phyloP scores from a whole-genome alignment of 2,888 invertebrate genomes.

The Tetramorium bicarinatum region DNA sequence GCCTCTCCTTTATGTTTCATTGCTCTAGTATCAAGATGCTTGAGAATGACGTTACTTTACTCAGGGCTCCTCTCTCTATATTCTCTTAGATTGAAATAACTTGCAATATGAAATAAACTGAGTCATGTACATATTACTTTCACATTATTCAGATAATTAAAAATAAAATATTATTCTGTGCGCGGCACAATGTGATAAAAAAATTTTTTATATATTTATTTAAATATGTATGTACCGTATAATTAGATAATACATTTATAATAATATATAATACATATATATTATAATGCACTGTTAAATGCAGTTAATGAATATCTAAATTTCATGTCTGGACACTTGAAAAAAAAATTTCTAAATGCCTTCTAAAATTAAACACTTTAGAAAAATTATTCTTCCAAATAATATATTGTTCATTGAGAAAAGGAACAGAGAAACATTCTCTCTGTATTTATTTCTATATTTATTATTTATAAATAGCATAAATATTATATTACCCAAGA shows the following conservation, averaged over 20 bases:
- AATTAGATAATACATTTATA: not conserved
- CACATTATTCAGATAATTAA: constrained; percentile 16
- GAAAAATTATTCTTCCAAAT: not conserved
- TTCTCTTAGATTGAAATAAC: not conserved
- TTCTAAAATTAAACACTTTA: not conserved
- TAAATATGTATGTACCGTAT: not conserved
- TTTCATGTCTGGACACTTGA: not conserved
- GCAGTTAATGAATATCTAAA: not conserved
- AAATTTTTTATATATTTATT: not conserved
- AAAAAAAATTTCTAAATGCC: not conserved
- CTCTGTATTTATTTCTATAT: not conserved
- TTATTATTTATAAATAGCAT: not conserved
- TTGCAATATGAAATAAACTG: not conserved
- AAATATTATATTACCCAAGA: not conserved
- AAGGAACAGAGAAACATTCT: not conserved
- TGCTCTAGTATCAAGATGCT: not conserved
- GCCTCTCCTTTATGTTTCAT: constrained; percentile 31
- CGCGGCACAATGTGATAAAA: not conserved
- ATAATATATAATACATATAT: not conserved
- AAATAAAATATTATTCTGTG: constrained; percentile 9
- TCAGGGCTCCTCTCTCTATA: not conserved
- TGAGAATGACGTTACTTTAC: constrained; percentile 1
- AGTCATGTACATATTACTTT: not conserved
- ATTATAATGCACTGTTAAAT: not conserved
- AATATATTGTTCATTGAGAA: not conserved